Evolutionary conservation across 2,113 vertebrate genomes (phyloP), one percentile per base, ranked within the genome.

Genomic region (Scolopax mira): DNA sequence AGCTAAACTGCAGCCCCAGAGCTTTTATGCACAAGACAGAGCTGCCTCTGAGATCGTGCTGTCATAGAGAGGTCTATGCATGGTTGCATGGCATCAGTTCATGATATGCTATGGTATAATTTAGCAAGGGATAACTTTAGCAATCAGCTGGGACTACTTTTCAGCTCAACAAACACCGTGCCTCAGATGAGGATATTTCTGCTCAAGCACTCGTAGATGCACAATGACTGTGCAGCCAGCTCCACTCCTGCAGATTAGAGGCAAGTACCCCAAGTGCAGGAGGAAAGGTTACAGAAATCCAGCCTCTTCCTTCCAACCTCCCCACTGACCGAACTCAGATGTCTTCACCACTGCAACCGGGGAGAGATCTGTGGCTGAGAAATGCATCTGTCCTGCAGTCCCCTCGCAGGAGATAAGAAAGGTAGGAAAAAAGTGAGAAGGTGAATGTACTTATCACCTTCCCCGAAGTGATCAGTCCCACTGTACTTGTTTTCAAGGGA

Each of bases 241-340:
- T 81, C 51, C 52, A 44, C 3, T 81, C 74, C 48, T 42, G 27
- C 73, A 72, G 10, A 41, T 55, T 18, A 65, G 80, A 91, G 61
- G 65, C 37, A 72, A 48, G 35, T 52, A 44, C 39, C 15, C 13
- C 31, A 74, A 79, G 54, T 2, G 5, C 61, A 69, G 41, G 23
- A 78, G 14, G 28, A 75, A 87, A 39, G 3, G 0, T n/a, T 62
- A 70, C 11, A 73, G 49, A 79, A 88, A 92, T 74, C 31, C 55
- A 79, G 6, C 13, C 10, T 41, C 12, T 78, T 27, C n/a, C 5
- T 1, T 21, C 27, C 84, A 79, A 64, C 19, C 60, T 72, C 18
- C 9, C 7, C 16, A 49, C 7, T 2, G 1, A 64, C 19, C 1
- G 1, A 80, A 51, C 23, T 61, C 11, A 0, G 25, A 31, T 25